phyloP scores from a whole-genome alignment of 1,140 invertebrate genomes.

The Medauroidea extradentata region DNA sequence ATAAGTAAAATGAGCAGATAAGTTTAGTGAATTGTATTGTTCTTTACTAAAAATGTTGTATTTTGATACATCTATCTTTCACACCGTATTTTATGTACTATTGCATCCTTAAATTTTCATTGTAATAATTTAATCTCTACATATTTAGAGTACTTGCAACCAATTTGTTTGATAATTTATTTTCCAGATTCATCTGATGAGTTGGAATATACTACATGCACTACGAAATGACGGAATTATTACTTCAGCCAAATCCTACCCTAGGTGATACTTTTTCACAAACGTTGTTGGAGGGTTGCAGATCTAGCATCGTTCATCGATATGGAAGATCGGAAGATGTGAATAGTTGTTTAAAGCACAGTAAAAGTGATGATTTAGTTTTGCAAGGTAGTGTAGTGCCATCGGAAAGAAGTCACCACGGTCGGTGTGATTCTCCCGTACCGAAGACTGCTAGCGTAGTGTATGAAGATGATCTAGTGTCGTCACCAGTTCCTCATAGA shows the following conservation, averaged over 20 bases:
- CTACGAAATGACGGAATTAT: constrained; percentile 38
- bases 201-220: neutral
- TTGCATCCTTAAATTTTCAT: too few relatives aligned
- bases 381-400: constrained; percentile 22
- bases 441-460: constrained; percentile 10
- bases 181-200: neutral
- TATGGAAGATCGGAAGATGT: constrained; percentile 41
- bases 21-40: too few relatives aligned
- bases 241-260: constrained; percentile 35
- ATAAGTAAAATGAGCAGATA: too few relatives aligned
- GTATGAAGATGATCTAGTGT: constrained; percentile 10
- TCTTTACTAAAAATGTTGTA: too few relatives aligned
- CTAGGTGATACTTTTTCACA: constrained; percentile 18
- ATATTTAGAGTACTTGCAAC: neutral
- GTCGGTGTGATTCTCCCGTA: constrained; percentile 8
- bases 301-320: constrained; percentile 28
- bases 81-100: too few relatives aligned
- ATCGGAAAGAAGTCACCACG: neutral
- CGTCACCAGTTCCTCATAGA: constrained; percentile 2
- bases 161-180: neutral
- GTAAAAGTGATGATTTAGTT: constrained; percentile 38
- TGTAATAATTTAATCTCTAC: too few relatives aligned
- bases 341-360: constrained; percentile 22
- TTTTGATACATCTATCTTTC: too few relatives aligned
- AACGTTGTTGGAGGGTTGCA: constrained; percentile 23